A percentile compares a stretch with the other conserved stretches of the same genome.
phyloP scores from a whole-genome alignment of 2,113 vertebrate species.

The Xerus inauris region DNA sequence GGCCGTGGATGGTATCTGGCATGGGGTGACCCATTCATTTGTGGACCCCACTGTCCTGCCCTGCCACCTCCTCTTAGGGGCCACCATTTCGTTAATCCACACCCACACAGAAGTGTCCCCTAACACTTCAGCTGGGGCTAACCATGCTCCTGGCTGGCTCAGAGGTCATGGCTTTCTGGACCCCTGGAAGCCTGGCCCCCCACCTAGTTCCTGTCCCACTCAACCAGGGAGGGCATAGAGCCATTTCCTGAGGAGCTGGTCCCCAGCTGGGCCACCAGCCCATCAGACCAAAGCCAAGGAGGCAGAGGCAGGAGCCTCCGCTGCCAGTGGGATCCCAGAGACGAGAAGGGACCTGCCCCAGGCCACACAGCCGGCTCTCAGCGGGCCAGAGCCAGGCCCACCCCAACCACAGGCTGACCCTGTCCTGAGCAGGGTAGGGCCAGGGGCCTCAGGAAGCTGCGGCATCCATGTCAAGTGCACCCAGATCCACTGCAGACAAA shows the following conservation, averaged over 20 bases:
- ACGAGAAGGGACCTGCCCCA: rapidly evolving
- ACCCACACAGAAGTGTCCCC: rapidly evolving
- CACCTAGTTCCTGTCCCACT: not conserved
- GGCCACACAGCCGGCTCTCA: rapidly evolving
- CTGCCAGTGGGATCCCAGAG: too few relatives aligned
- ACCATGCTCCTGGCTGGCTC: rapidly evolving
- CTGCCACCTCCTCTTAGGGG: not conserved
- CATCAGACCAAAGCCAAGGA: not conserved
- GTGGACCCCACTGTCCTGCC: not conserved
- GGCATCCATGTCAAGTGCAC: too few relatives aligned
- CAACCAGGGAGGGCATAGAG: not conserved
- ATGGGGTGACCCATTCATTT: not conserved
- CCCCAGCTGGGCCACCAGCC: not conserved
- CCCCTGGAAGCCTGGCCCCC: not conserved
- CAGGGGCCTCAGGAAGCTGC: not conserved
- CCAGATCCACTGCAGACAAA: rapidly evolving
- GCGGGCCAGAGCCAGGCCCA: rapidly evolving
- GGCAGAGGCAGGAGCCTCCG: not conserved
- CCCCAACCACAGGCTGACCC: not conserved
- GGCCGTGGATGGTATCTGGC: not conserved
- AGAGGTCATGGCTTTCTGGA: not conserved
- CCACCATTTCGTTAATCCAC: rapidly evolving
- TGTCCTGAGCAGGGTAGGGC: too few relatives aligned
- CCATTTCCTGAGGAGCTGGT: not conserved
- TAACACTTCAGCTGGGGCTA: rapidly evolving